A percentile compares a stretch with the other conserved stretches of the same genome.
Evolutionary conservation across 2,888 invertebrate genomes (phyloP).

Genomic region (Brassicogethes aeneus): DNA sequence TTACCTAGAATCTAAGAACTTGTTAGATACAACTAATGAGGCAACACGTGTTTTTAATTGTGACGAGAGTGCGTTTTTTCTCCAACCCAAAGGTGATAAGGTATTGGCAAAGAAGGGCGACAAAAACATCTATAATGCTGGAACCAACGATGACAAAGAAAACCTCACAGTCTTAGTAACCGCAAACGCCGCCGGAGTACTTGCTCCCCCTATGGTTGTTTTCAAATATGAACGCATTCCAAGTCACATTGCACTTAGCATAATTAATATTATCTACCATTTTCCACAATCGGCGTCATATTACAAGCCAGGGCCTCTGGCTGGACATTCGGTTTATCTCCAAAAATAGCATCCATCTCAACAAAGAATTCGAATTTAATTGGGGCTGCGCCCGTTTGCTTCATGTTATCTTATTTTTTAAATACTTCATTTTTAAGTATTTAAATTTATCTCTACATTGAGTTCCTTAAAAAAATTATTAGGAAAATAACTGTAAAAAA

Average conservation of each 20-base stretch:
- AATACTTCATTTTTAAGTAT: too few species aligned
- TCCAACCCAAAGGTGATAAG: slow-evolving; percentile 7
- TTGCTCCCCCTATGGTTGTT: slow-evolving; percentile 8
- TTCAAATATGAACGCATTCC: slow-evolving; percentile 5
- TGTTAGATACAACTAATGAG: slow-evolving; percentile 3
- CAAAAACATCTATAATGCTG: slow-evolving; percentile 3
- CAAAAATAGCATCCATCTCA: too few species aligned
- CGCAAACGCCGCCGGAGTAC: slow-evolving; percentile 10
- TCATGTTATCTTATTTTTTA: too few species aligned
- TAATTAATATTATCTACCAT: too few species aligned
- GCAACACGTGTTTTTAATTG: slow-evolving; percentile 4
- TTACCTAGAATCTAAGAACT: slow-evolving; percentile 3
- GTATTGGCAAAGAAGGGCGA: slow-evolving; percentile 5
- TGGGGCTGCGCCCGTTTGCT: too few species aligned
- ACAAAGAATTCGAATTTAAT: too few species aligned
- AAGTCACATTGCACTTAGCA: not conserved
- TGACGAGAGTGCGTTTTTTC: slow-evolving; percentile 8
- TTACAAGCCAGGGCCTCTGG: too few species aligned
- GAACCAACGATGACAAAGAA: slow-evolving; percentile 7
- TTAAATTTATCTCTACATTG: too few species aligned
- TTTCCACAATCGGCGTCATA: too few species aligned
- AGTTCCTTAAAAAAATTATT: too few species aligned
- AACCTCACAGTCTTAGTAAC: slow-evolving; percentile 9
- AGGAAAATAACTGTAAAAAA: too few species aligned
- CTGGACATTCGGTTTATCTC: too few species aligned